Base-by-base conservation (phyloP, 2,113 vertebrate species). In the Climacteris rufus region DNA sequence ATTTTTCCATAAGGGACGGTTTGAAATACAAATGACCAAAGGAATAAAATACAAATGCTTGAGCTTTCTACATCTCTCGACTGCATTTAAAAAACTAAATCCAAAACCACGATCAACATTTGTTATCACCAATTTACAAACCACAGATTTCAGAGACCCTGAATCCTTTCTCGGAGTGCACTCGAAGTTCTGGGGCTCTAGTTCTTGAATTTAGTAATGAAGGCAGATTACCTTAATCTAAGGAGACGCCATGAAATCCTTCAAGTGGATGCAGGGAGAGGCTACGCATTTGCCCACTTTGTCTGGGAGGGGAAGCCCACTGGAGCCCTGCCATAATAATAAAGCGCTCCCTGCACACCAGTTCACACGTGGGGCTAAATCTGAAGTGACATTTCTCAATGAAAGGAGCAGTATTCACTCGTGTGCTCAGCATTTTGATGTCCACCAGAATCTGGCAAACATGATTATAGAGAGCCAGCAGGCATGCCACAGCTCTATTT, bases 231-330 rank as follows among this genome's bases (percentile, higher is more conserved):
- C 64, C 91, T 82, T 97, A 96, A 97, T 95, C 47, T 85, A 93
- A 97, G 82, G 83, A 89, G 97, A 96, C 21, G 53, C 95, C 96
- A 95, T 95, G 94, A 96, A 97, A 96, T 96, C 92, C 86, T 88
- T 69, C 60, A 81, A 86, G 49, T 37, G 54, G 70, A 56, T 44
- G 74, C 82, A 86, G 72, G 69, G 18, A 39, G 63, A 39, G 35
- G 83, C 37, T 13, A 40, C 0, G 20, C 90, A 40, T 79, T 80
- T 45, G 79, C 64, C 68, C 31, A 78, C 93, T 87, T 83, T 96
- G 83, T 93, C 87, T 27, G 56, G 77, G 80, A 91, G 85, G 54
- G 91, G 85, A 92, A 93, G 88, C 70, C 85, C 90, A 53, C 69
- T 75, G 92, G 92, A 96, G 49, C 54, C 65, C 75, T 82, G 53